A percentile compares a stretch with the other conserved stretches of the same genome.
These are phyloP conservation scores for Ciona savignyi DNA, from an alignment of 23 tunicate species.

Conservation along the genomic window DNA sequence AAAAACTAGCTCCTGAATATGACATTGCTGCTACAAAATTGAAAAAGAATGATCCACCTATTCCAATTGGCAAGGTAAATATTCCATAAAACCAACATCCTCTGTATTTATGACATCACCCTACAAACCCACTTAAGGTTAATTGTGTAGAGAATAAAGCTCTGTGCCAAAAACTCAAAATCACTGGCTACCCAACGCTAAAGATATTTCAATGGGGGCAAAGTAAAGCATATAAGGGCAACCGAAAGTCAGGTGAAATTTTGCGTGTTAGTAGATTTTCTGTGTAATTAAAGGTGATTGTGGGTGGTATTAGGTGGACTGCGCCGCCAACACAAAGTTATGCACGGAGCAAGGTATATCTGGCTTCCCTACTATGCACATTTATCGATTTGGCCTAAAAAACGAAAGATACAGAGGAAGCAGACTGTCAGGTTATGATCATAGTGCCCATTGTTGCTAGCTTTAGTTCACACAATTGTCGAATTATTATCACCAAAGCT, in stretches of 20 bases:
- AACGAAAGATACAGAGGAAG: slow-evolving; percentile 3
- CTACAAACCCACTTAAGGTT: slow-evolving; percentile 5
- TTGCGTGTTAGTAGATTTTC: background rate
- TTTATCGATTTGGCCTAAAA: background rate
- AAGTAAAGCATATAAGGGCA: slow-evolving; percentile 12
- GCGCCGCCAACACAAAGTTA: slow-evolving; percentile 18
- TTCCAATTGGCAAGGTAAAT: slow-evolving; percentile 85
- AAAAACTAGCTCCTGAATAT: slow-evolving; percentile 95
- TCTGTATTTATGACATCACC: background rate
- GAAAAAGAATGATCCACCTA: slow-evolving; percentile 55
- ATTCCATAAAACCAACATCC: background rate
- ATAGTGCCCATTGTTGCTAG: too few relatives aligned
- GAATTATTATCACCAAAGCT: too few relatives aligned
- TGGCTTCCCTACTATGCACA: slow-evolving; percentile 28
- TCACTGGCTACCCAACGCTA: slow-evolving; percentile 31
- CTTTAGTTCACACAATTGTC: too few relatives aligned
- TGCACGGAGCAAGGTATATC: slow-evolving; percentile 11
- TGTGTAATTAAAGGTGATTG: too few relatives aligned
- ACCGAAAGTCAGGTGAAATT: slow-evolving; percentile 9
- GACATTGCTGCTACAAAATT: slow-evolving; percentile 89
- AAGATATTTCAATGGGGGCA: slow-evolving; percentile 19
- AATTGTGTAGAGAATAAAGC: slow-evolving; percentile 25
- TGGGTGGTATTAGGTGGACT: slow-evolving; percentile 21
- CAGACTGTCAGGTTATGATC: background rate
- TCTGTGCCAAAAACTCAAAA: slow-evolving; percentile 7